Evolutionary conservation across 2,888 invertebrate species (phyloP), one percentile per base, ranked within the genome.

Genomic region (Harpalus rubripes): DNA sequence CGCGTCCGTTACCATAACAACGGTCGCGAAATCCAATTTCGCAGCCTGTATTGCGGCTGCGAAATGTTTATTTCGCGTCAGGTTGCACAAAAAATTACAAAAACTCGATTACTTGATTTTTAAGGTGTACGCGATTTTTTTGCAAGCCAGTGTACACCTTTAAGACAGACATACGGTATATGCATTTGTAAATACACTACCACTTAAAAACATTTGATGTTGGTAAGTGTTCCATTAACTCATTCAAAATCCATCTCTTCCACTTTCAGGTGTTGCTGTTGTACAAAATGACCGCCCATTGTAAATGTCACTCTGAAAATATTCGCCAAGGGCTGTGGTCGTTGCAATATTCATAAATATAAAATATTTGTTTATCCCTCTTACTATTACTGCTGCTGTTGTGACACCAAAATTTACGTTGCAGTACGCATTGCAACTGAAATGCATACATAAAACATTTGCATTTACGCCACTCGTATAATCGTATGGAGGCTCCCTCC

Each of bases 301-400:
- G 16, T 63, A 26, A 63, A 63, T 63, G 63, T 63, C 26, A 63
- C 5, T 41, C 16, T 72, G 68, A 72, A 72, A 41, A 41, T 72
- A 72, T 72, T 72, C 16, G 15, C 68, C 15, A 16, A 41, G 68
- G 68, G 41, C n/a, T 72, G 68, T n/a, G 39, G 68, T 72, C 39
- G 68, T 72, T 72, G 68, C 41, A 72, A 72, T 72, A 72, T 72
- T 72, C 68, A 72, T 72, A 72, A 72, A 72, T 72, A 72, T 72
- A 72, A 72, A 72, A 72, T 72, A 72, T 72, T 63, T 72, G 68
- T 72, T 72, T 72, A 72, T 41, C n/a, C 68, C 15, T 39, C 68
- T 72, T n/a, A 72, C 39, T 32, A 39, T 41, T 15, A 39, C 68
- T 16, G 68, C 68, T 41, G 41, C 41, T 39, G 26, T 7, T 16